Evolutionary conservation across 2,113 vertebrate species (phyloP).

Genomic region (Rana temporaria): DNA sequence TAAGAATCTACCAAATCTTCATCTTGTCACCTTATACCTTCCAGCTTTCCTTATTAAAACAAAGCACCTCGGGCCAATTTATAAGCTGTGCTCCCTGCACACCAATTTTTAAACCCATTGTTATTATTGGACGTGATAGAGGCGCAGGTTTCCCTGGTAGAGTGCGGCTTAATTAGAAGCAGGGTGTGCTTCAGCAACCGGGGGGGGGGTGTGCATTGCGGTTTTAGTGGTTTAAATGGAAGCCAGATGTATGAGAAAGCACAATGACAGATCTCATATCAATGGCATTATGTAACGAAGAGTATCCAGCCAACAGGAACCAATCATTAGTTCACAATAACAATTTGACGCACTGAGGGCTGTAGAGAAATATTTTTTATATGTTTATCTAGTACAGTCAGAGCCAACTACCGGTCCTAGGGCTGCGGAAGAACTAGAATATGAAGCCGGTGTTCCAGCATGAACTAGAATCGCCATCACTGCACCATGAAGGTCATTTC

Average conservation of each 20-base stretch:
- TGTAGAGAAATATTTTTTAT: no score
- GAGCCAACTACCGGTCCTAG: no score
- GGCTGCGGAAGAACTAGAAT: no score
- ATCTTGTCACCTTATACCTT: neutral
- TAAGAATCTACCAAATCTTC: neutral
- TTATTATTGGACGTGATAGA: constrained; percentile 18
- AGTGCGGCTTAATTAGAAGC: constrained; percentile 28
- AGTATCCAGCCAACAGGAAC: neutral
- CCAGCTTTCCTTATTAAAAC: neutral
- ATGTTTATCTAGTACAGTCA: no score
- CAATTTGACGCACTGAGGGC: no score
- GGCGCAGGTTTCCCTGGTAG: neutral
- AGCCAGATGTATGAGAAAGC: constrained; percentile 29
- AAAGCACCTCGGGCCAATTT: neutral
- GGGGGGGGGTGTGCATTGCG: neutral
- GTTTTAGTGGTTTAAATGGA: constrained; percentile 12
- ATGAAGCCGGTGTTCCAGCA: no score
- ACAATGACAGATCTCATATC: constrained; percentile 24
- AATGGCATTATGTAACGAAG: constrained; percentile 6
- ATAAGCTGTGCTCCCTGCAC: neutral
- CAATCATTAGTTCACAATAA: neutral
- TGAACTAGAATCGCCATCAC: no score
- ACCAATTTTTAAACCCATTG: neutral
- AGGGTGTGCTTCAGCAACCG: neutral
- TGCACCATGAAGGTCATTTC: no score